These are phyloP conservation scores for Gryllus longicercus DNA, from an alignment of 2,888 invertebrate genomes.

Conservation along the genomic window DNA sequence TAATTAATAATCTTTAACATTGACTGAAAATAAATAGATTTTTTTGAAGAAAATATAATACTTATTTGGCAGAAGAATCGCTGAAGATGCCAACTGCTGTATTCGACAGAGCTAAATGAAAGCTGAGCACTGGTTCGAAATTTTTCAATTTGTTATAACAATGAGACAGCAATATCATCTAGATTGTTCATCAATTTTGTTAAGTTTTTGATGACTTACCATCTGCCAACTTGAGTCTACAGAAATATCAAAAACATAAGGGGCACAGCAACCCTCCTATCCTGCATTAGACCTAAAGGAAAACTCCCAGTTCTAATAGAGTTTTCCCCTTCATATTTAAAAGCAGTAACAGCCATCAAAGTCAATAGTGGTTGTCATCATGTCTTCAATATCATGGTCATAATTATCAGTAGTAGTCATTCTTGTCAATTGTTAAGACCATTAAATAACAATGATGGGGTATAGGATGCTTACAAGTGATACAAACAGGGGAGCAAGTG, in stretches of 20 bases:
- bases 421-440: not conserved
- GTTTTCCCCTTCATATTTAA: not conserved
- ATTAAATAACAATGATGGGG: not conserved
- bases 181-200: constrained; percentile 21
- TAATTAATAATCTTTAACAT: constrained; percentile 39
- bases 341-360: not conserved
- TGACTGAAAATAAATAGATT: constrained; percentile 38
- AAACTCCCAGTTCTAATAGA: not conserved
- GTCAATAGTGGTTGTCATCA: not conserved
- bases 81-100: constrained; percentile 34
- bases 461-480: not conserved
- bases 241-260: constrained; percentile 36
- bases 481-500: not conserved
- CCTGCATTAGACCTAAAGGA: constrained; percentile 19
- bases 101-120: constrained; percentile 34
- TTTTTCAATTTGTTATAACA: constrained; percentile 25
- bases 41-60: constrained; percentile 36
- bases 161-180: constrained; percentile 28
- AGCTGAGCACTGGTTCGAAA: constrained; percentile 30
- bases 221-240: constrained; percentile 31
- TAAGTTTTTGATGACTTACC: constrained; percentile 30
- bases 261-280: constrained; percentile 26
- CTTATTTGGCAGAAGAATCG: constrained; percentile 32
- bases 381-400: not conserved
- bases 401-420: not conserved